Conservation (phyloP, 2,113 vertebrate species). For the Sorex fumeus region DNA sequence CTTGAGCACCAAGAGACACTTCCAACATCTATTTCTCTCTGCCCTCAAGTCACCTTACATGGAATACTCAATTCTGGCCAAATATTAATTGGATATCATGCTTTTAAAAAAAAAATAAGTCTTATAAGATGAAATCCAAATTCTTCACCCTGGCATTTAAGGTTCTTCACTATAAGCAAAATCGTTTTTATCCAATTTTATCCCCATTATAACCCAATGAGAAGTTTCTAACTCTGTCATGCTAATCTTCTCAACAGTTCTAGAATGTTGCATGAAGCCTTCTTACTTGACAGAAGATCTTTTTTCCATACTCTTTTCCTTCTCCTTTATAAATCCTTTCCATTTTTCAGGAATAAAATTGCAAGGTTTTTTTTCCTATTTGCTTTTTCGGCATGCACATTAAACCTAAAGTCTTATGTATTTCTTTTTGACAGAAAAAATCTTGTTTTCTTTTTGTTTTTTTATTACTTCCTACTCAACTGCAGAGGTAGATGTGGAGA, state of each 20-base stretch:
- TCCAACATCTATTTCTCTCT: not conserved
- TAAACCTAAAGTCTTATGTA: not conserved
- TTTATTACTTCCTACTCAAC: slow-evolving; percentile 22
- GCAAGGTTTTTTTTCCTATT: not conserved
- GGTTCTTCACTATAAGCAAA: not conserved
- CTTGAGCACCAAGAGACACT: not conserved
- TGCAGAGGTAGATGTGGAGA: not conserved
- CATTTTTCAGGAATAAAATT: not conserved
- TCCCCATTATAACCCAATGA: not conserved
- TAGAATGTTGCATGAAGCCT: not conserved
- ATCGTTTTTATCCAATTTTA: not conserved
- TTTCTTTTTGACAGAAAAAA: slow-evolving; percentile 3
- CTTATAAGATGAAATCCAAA: slow-evolving; percentile 27
- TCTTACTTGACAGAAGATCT: not conserved
- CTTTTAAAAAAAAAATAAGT: not conserved
- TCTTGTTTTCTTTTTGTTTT: not conserved
- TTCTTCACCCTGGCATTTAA: not conserved
- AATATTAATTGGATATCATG: not conserved
- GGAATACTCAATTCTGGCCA: slow-evolving; percentile 3
- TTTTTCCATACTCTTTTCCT: not conserved
- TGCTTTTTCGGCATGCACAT: not conserved
- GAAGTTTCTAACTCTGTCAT: slow-evolving; percentile 5
- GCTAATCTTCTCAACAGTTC: not conserved
- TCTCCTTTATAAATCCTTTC: not conserved
- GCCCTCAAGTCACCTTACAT: not conserved